phyloP scores from a whole-genome alignment of 2,888 invertebrate species.

The Epirrhoe tristata region DNA sequence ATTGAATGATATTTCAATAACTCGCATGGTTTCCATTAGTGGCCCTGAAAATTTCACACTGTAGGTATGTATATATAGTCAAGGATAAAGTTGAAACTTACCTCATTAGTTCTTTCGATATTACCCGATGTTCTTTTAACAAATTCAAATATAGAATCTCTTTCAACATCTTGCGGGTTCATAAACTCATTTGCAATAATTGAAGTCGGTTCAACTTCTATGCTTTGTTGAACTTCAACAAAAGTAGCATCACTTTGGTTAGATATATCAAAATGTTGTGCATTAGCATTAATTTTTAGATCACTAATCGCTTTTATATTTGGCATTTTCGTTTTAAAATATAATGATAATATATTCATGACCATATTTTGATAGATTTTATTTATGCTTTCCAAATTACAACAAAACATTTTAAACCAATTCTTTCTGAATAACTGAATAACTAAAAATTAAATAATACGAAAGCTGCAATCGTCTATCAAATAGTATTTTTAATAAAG shows the following conservation, averaged over 20 bases:
- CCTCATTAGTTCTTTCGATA: not conserved
- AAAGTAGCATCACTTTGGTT: slow-evolving; percentile 23
- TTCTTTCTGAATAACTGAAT: not conserved
- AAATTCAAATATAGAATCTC: slow-evolving; percentile 14
- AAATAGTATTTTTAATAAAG: slow-evolving; percentile 17
- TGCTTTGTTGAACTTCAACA: slow-evolving; percentile 17
- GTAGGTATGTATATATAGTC: too few species aligned
- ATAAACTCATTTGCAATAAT: slow-evolving; percentile 1
- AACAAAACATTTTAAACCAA: slow-evolving; percentile 18
- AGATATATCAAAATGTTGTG: slow-evolving; percentile 39
- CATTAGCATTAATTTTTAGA: slow-evolving; percentile 45
- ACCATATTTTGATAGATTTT: slow-evolving; percentile 22
- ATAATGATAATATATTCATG: slow-evolving; percentile 17
- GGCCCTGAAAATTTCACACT: too few species aligned
- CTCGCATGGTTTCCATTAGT: too few species aligned
- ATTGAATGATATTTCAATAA: too few species aligned
- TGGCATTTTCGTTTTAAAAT: slow-evolving; percentile 43
- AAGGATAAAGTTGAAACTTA: not conserved
- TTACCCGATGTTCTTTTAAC: slow-evolving; percentile 5
- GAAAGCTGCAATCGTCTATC: slow-evolving; percentile 8
- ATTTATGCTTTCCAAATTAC: slow-evolving; percentile 19
- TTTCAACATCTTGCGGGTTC: slow-evolving; percentile 5
- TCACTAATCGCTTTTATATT: slow-evolving; percentile 52
- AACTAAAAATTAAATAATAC: not conserved
- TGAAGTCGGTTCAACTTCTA: slow-evolving; percentile 5